Evolutionary conservation across 2,797 vertebrate genomes (phyloP), one percentile per base, ranked within the genome.

Genomic region (Gephyroberyx darwinii): DNA sequence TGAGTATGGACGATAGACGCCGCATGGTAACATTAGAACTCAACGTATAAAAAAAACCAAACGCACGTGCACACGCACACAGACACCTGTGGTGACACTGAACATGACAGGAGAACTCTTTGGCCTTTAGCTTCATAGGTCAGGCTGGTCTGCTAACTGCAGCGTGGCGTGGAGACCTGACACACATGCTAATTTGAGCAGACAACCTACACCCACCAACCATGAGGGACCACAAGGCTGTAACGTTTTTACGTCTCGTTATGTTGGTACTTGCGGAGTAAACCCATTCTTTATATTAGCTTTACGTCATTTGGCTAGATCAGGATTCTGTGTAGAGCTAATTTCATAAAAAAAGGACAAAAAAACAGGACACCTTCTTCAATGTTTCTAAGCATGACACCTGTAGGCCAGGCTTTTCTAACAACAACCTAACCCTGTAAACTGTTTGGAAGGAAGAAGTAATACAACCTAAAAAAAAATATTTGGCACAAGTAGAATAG

Each of bases 121-220:
- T 88, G 86, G 75, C 86, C 82, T 91, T 91, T 89, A 57, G 79
- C 68, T 75, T 75, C 69, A 84, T 75, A 84, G 88, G 89, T 90
- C 88, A 90, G 69, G 22, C 79, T 50, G 19, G 69, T 83, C 65
- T 43, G 61, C 75, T 81, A 75, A 84, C 67, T 77, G 74, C 74
- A 81, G 78, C 70, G 1, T 74, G 72, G 81, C 66, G 51, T 35
- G 53, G 68, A 69, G 73, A 73, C 67, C 73, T 74, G 77, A 86
- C 81, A 80, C 81, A 82, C 77, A 67, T 17, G 77, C 79, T 90
- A 85, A 91, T 89, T 83, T 77, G 68, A 86, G 85, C 56, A 17
- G 84, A 87, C 81, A 84, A 62, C 83, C 73, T 69, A 86, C 69
- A 85, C 88, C 78, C 70, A 8, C 33, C 50, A 5, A 67, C 76